Conservation (phyloP, 2,797 vertebrate species). For the Tenualosa thibaudeaui region DNA sequence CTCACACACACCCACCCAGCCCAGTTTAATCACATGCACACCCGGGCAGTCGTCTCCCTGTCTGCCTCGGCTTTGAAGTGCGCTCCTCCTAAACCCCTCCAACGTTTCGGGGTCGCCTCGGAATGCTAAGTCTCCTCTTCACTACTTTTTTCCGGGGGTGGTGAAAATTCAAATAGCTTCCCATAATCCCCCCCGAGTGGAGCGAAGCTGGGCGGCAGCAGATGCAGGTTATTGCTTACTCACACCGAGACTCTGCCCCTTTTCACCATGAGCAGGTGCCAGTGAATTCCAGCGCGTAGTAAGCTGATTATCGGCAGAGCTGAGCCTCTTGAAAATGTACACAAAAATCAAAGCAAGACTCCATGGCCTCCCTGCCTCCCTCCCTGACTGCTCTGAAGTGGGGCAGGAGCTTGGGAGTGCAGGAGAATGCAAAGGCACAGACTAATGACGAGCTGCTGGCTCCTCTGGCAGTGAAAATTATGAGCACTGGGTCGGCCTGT, state of each 20-base stretch:
- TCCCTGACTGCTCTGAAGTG: not conserved
- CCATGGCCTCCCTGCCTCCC: not conserved
- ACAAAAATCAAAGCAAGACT: slow-evolving; percentile 44
- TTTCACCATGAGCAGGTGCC: slow-evolving; percentile 65
- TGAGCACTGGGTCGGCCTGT: not conserved
- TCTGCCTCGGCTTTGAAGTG: not conserved
- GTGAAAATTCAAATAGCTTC: slow-evolving; percentile 66
- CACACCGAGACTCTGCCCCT: slow-evolving; percentile 32
- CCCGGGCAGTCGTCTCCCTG: not conserved
- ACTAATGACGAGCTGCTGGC: slow-evolving; percentile 30
- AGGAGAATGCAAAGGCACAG: slow-evolving; percentile 14
- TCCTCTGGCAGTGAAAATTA: not conserved
- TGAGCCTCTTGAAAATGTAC: slow-evolving; percentile 67
- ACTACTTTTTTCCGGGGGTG: slow-evolving; percentile 33
- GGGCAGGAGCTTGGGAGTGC: slow-evolving; percentile 12
- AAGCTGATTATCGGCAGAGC: slow-evolving; percentile 73
- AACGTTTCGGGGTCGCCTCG: not conserved
- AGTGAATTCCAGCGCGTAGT: slow-evolving; percentile 68
- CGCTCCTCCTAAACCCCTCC: slow-evolving; percentile 8
- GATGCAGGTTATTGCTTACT: not conserved
- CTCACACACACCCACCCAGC: slow-evolving; percentile 10
- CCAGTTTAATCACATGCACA: not conserved
- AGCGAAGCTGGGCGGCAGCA: slow-evolving; percentile 35
- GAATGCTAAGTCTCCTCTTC: not conserved
- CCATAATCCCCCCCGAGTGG: slow-evolving; percentile 58